Evolutionary conservation across 2,888 invertebrate species (phyloP).

Genomic region (Elaeidobius kamerunicus): DNA sequence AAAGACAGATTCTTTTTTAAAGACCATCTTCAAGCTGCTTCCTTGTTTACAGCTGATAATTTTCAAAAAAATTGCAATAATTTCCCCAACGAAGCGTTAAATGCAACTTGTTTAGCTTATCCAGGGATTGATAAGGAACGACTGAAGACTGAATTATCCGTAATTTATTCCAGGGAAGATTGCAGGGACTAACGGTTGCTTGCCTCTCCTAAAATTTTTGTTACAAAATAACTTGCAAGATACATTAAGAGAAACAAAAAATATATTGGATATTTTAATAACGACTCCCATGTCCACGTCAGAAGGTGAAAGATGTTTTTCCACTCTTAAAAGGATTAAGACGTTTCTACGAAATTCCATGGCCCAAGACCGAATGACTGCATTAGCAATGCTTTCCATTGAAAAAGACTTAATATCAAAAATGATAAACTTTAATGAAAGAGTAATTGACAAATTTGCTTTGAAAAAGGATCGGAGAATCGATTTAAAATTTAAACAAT

Average conservation of each 20-base stretch:
- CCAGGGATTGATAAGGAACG: slow-evolving; percentile 32
- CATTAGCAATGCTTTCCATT: background rate
- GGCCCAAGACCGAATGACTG: too few species aligned
- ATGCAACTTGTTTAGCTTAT: too few species aligned
- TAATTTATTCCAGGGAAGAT: slow-evolving; percentile 35
- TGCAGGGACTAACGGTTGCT: slow-evolving; percentile 28
- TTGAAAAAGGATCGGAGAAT: background rate
- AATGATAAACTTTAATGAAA: background rate
- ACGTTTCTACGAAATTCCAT: too few species aligned
- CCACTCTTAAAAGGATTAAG: too few species aligned
- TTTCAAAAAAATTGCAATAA: background rate
- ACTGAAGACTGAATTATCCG: too few species aligned
- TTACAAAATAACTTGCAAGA: too few species aligned
- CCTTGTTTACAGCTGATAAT: background rate
- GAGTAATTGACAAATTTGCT: background rate
- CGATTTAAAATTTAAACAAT: background rate
- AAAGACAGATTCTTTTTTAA: background rate
- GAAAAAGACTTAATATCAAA: background rate
- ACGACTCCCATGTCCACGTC: slow-evolving; percentile 36
- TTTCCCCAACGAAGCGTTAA: too few species aligned
- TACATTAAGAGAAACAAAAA: slow-evolving; percentile 33
- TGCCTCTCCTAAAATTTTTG: slow-evolving; percentile 30
- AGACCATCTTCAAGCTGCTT: background rate
- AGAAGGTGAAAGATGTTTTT: slow-evolving; percentile 35
- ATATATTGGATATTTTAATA: slow-evolving; percentile 34